Evolutionary conservation across 2,797 vertebrate species (phyloP), one percentile per base, ranked within the genome.

Genomic region (Poecilia gillii): DNA sequence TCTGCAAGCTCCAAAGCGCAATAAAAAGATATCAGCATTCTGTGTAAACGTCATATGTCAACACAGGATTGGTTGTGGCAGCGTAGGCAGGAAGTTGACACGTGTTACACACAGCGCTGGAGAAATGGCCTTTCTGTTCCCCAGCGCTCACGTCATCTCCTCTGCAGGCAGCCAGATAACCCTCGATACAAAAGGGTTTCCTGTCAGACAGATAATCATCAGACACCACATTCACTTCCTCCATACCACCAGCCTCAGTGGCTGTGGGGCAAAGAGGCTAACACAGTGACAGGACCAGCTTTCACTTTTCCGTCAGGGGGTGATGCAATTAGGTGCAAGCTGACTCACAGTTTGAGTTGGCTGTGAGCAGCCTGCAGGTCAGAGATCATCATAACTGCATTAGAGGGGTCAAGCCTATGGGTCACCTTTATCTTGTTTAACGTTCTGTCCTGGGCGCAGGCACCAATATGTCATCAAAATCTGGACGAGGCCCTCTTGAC

Each of bases 121-220:
- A 41, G 74, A 84, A 84, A 76, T 59, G 47, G 79, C 47, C 72
- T 88, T 75, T 85, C 80, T 81, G 73, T 81, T 76, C 75, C 73
- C 73, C 66, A 20, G 62, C 13, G 72, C 74, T 81, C 47, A 79
- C 85, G 79, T 92, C 92, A 91, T 81, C 88, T 92, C 86, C 89
- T 92, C 90, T 93, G 75, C 85, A 87, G 81, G 73, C 87, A 49
- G 80, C 57, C 77, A 82, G 92, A 92, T 94, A 93, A 93, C 92
- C 89, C 87, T 70, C 3, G 51, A 89, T 64, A 94, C 90, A 93
- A 94, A 93, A 82, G 91, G 59, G 62, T 84, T 94, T 94, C 93
- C 94, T 93, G 93, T 85, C 90, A 82, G 86, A 81, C 83, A 91
- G 91, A 93, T 93, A 93, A 90, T 85, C 75, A 93, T 92, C 92